Evolutionary conservation across 2,888 invertebrate species (phyloP), one percentile per base, ranked within the genome.

Genomic region (Dynastes maya): DNA sequence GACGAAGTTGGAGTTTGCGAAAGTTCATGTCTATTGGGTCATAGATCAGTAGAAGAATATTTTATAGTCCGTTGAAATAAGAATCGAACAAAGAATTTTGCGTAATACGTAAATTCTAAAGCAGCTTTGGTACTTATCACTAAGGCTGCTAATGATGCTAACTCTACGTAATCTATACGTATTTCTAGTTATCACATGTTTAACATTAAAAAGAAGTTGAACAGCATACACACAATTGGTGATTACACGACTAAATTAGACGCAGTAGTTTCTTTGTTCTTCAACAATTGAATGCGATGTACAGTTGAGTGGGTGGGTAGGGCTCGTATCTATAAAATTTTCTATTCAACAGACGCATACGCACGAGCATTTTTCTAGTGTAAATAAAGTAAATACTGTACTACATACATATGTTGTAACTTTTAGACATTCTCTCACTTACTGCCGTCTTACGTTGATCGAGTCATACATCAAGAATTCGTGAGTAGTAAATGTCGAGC

Each of bases 401-500:
- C 16, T 58, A 22, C 8, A 58, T 63, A 27, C 45, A 63, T 13
- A 74, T 45, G 40, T 32, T 37, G 40, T 40, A 6, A 63, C 22
- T 61, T 45, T 45, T n/a, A 74, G 61, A 74, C 72, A 61, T 74
- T 74, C 61, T 61, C 72, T 61, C 61, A 61, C 45, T 45, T 45
- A 16, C 22, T 22, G 22, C 55, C 55, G 55, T 22, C 27, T 74
- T 45, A 45, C 27, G 68, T 51, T 9, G 51, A 74, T 51, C 51
- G 68, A 74, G 72, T 74, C 72, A 74, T 74, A 74, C 49, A 40
- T 16, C 45, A 74, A 61, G 72, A 74, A 74, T 74, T 74, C 45
- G 22, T 61, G 45, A 74, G 32, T 40, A 61, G 72, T 61, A n/a
- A 74, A 74, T 61, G 49, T 72, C 40, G 58, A 58, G 58, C 61